Evolutionary conservation across 2,888 invertebrate species (phyloP).

Genomic region (Drosophila quinaria): DNA sequence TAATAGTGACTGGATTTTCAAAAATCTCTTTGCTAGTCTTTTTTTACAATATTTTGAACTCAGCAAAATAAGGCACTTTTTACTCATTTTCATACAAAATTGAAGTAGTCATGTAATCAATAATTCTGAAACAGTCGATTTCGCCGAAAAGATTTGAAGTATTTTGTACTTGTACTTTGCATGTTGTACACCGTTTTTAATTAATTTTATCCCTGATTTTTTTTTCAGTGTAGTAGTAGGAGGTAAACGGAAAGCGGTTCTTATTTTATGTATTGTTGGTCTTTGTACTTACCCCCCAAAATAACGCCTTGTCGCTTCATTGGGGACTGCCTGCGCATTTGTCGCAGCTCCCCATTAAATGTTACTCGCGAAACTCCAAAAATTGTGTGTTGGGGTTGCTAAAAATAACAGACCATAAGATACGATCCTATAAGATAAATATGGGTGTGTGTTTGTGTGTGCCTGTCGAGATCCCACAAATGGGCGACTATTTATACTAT

Average conservation of each 20-base stretch:
- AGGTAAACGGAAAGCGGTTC: not conserved
- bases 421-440: not conserved
- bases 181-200: no score
- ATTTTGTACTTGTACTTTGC: no score
- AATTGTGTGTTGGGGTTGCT: slow-evolving; percentile 16
- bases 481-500: slow-evolving; percentile 16
- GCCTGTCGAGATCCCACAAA: slow-evolving; percentile 1
- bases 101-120: no score
- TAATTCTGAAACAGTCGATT: no score
- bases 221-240: not conserved
- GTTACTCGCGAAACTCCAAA: slow-evolving; percentile 11
- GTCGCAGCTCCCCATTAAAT: slow-evolving; percentile 16
- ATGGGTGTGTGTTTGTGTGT: no score
- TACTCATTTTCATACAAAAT: no score
- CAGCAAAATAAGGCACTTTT: no score
- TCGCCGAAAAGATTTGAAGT: no score
- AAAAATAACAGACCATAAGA: slow-evolving; percentile 12
- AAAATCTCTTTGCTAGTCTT: no score
- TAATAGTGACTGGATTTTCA: no score
- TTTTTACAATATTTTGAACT: no score
- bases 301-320: slow-evolving; percentile 19
- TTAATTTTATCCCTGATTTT: no score
- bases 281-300: slow-evolving; percentile 21
- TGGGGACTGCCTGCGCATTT: slow-evolving; percentile 7
- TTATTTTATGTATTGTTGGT: slow-evolving; percentile 18